Base-by-base conservation (phyloP, 92 coral and sea anemone species). In the Metridium senile region DNA sequence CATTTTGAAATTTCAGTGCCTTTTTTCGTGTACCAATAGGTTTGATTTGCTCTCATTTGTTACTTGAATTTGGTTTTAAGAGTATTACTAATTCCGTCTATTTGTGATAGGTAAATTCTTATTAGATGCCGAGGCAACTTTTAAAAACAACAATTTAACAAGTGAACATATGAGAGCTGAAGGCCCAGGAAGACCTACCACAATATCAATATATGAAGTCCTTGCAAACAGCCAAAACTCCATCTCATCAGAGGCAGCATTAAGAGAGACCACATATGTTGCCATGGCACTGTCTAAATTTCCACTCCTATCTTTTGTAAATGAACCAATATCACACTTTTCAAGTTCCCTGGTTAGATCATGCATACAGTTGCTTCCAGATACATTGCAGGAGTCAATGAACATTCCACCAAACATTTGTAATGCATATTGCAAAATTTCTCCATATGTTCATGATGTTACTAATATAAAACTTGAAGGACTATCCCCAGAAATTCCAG, bases 301-400 rank as follows among this genome's bases (percentile, higher is more conserved):
- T 45, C 80, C 85, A 6, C 74, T 81, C n/a, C 63, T 81, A 22
- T 58, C 80, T 17, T 73, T 49, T 74, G 80, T 65, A 0, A 81
- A 72, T 46, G 69, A 81, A 58, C 85, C 85, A 29, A 29, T 80
- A 6, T 80, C 84, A 20, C 78, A 80, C 58, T 62, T 80, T 52
- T 47, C 32, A 17, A 80, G 75, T 30, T 51, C 54, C 7, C 28
- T 31, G 58, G 66, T 80, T 9, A 62, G 72, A 30, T 29, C 66
- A 31, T 62, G 71, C 29, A 61, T 71, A 33, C 25, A 34, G 27
- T 30, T 80, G 27, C 77, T 75, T 26, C 62, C 67, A n/a, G 84
- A 80, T 58, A 62, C 75, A 26, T 26, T 80, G 32, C 77, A 70
- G 19, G 78, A 80, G 49, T 58, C 74, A 46, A 63, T 72, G 52